Base-by-base conservation (phyloP, 2,797 vertebrate genomes). In the Saxicola maurus region DNA sequence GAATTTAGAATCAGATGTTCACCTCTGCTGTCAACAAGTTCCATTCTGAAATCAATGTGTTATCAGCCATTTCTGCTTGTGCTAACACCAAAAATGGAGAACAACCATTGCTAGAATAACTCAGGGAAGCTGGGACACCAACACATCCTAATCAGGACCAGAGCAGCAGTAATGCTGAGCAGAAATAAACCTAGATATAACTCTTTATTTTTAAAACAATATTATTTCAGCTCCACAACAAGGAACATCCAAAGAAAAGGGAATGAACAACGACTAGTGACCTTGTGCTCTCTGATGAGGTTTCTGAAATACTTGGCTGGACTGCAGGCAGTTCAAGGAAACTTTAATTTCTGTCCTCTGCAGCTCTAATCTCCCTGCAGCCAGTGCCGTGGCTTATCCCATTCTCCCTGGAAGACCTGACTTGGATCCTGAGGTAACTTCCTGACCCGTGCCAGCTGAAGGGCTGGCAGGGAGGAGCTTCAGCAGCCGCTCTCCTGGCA, bases 181-280 rank as follows among this genome's bases (percentile, higher is more conserved):
- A 87, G 46, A 87, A 67, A 88, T 62, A 49, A 66, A 53, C 14
- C 3, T 24, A 55, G 23, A 56, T 0, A 11, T 15, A 89, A 45
- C 30, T 40, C 83, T n/a, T 42, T 18, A 9, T 11, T 27, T 78
- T 57, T 57, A 37, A 42, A 79, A 48, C n/a, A 62, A 11, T 2
- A 9, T 1, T 4, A 33, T 55, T 71, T 42, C 25, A 43, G 35
- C 80, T 30, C 37, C 52, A 9, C 0, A 1, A 7, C 0, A 0
- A 37, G 33, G 0, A 80, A 24, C 28, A 48, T 68, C n/a, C 48
- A 76, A 46, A 17, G 28, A 30, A 82, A 86, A 69, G 53, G 14
- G 14, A 64, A 31, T 0, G 0, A 79, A 16, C 25, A 52, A 52
- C 0, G 4, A 24, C 49, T 30, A 30, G 20, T 13, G 37, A 52